Evolutionary conservation across 2,113 vertebrate species (phyloP).

Genomic region (Psophia crepitans): DNA sequence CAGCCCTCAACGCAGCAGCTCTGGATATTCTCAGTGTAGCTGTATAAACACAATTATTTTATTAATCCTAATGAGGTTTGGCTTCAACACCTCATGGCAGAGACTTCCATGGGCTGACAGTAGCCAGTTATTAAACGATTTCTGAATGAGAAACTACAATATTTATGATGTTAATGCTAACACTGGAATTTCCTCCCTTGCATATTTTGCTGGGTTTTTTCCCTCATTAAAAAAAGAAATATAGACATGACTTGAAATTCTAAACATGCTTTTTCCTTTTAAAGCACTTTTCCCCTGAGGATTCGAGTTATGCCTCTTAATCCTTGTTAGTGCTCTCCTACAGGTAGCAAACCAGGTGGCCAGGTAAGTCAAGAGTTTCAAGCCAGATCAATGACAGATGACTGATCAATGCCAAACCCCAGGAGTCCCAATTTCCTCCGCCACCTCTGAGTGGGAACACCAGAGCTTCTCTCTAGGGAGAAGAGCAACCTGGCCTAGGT

Average conservation of each 20-base stretch:
- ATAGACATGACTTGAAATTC: not conserved
- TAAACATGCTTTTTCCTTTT: not conserved
- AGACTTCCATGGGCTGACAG: not conserved
- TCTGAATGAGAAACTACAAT: not conserved
- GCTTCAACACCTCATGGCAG: not conserved
- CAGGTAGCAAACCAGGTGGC: not conserved
- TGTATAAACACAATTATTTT: constrained; percentile 25
- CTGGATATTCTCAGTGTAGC: constrained; percentile 8
- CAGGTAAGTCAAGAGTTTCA: not conserved
- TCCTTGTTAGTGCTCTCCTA: not conserved
- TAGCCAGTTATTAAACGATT: not conserved
- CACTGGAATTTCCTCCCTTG: not conserved
- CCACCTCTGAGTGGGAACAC: fast-evolving
- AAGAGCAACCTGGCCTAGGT: not conserved
- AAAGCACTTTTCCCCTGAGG: not conserved
- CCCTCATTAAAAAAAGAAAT: not conserved
- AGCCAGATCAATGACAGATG: not conserved
- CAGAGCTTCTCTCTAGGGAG: not conserved
- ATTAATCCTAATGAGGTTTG: constrained; percentile 40
- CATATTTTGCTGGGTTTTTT: not conserved
- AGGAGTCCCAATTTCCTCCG: not conserved
- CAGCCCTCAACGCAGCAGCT: not conserved
- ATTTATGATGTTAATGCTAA: not conserved
- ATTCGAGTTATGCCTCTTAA: not conserved
- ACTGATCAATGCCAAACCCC: not conserved